Evolutionary conservation across 2,113 vertebrate species (phyloP), one percentile per base, ranked within the genome.

Genomic region (Osmerus mordax): DNA sequence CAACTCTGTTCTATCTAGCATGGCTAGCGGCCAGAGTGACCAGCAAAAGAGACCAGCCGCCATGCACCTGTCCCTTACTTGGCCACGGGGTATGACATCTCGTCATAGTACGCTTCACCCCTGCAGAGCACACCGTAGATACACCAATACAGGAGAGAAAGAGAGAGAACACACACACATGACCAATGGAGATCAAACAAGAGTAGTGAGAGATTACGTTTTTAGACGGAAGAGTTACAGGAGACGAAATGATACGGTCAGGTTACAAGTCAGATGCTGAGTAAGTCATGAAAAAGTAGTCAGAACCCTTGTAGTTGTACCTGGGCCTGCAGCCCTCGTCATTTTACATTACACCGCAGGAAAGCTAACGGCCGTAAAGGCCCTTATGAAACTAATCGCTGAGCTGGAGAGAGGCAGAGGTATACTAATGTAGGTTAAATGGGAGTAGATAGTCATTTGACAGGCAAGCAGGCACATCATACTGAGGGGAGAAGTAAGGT

Each of bases 1-100:
- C 4, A 65, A 15, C 51, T 32, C 13, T 23, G 6, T 25, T 18
- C 64, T 16, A 21, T 47, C 18, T 53, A 13, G 47, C n/a, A 54
- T 5, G 51, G 59, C 58, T 51, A 70, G 36, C 14, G 8, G 19
- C 29, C 12, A 25, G 13, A 51, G 12, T 28, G 47, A 62, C 23
- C 29, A 74, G 69, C 66, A 1, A 51, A 3, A 72, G 58, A 82
- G 47, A 62, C 23, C 29, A 74, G 75, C 62, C 69, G n/a, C 21
- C 87, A 79, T 82, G 87, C 83, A 86, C 66, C 47, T 55, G 69
- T 32, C 79, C 82, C 92, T 92, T 93, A 93, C 92, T 93, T 93
- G 83, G 80, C 66, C 67, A 81, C 83, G 23, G 82, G 85, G 84
- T 87, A 84, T 86, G 87, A 91, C 61, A 90, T 72, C 51, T 90